These are phyloP conservation scores for Ahaetulla prasina DNA, from an alignment of 2,113 vertebrate species.

Conservation along the genomic window DNA sequence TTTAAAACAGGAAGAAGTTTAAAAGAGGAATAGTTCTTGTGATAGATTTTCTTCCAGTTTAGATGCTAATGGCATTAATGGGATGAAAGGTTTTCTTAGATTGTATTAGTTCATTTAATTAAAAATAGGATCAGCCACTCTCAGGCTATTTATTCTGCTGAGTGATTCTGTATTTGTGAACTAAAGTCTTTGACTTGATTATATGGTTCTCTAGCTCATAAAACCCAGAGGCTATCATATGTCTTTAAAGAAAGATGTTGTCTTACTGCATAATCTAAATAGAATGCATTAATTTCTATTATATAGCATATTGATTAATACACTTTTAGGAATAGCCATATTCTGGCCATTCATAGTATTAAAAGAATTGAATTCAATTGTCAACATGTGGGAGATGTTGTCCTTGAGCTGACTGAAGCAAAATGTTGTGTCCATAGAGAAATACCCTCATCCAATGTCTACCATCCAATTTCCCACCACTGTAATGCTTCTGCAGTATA, in stretches of 20 bases:
- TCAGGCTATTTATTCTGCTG: background rate
- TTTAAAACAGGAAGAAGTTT: slow-evolving; percentile 19
- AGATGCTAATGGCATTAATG: background rate
- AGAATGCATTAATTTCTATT: background rate
- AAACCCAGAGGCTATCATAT: background rate
- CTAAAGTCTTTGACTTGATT: slow-evolving; percentile 30
- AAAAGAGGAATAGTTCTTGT: slow-evolving; percentile 43
- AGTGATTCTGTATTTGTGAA: slow-evolving; percentile 37
- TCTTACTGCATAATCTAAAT: background rate
- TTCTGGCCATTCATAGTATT: background rate
- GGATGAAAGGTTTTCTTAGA: background rate
- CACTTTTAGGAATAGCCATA: too few species aligned
- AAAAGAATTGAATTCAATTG: background rate
- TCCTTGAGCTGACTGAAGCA: background rate
- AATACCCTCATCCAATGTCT: background rate
- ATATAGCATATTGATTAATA: background rate
- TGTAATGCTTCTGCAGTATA: background rate
- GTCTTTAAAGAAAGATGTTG: background rate
- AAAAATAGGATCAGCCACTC: background rate
- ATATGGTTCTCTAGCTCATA: background rate
- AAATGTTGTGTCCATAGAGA: background rate
- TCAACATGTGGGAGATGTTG: background rate
- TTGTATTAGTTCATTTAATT: background rate
- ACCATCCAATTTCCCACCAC: background rate
- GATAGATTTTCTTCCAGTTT: slow-evolving; percentile 38